A percentile compares a stretch with the other conserved stretches of the same genome.
Conservation (phyloP, 2,797 vertebrate species). For the Poecilia wingei region DNA sequence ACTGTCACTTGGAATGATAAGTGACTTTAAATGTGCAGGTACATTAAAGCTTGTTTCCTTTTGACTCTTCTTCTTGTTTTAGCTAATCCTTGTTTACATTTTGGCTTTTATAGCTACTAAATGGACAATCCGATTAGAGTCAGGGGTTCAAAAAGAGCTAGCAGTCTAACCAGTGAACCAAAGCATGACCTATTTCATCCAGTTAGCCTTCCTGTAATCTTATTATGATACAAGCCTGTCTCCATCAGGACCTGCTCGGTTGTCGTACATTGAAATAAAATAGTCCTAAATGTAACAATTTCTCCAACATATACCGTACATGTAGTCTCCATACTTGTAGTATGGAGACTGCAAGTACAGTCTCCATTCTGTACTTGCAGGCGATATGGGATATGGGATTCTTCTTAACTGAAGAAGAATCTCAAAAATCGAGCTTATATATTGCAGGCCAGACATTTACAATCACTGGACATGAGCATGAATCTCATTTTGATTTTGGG, state of each 20-base stretch:
- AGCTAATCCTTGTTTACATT: constrained; percentile 12
- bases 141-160: constrained; percentile 52
- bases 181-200: constrained; percentile 51
- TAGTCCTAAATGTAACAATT: constrained; percentile 2
- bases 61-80: neutral
- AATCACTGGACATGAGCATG: neutral
- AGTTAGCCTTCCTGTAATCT: constrained; percentile 62
- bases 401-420: neutral
- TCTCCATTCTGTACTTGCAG: no score
- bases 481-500: neutral
- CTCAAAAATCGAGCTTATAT: neutral
- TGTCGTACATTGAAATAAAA: constrained; percentile 17
- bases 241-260: constrained; percentile 26
- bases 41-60: constrained; percentile 10
- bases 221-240: constrained; percentile 42
- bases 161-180: constrained; percentile 41
- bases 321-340: neutral
- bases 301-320: constrained; percentile 8
- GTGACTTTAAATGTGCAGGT: constrained; percentile 12
- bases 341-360: no score
- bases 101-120: constrained; percentile 51
- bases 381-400: no score
- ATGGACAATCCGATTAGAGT: constrained; percentile 54
- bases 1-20: constrained; percentile 13
- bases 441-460: neutral